Conservation (phyloP, 2,888 invertebrate species). For the Macrosiphum euphorbiae region DNA sequence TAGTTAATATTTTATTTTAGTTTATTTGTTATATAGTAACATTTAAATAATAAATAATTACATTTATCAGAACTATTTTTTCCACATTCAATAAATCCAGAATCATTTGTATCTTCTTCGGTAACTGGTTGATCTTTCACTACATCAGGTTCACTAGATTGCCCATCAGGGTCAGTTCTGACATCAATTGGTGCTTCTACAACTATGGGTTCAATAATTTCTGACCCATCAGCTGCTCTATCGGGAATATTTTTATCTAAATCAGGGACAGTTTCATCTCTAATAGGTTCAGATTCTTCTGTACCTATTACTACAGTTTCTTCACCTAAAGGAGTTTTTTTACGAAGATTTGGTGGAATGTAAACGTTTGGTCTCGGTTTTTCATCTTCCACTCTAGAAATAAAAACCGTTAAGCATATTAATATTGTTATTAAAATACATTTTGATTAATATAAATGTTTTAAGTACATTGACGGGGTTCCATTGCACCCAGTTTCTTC, state of each 20-base stretch:
- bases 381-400: constrained; percentile 25
- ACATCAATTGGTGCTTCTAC: constrained; percentile 52
- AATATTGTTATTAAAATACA: background rate
- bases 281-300: background rate
- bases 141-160: constrained; percentile 53
- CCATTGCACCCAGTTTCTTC: constrained; percentile 54
- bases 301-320: background rate
- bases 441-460: background rate
- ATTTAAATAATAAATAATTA: background rate
- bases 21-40: background rate
- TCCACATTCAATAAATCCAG: constrained; percentile 57
- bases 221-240: constrained; percentile 49
- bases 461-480: constrained; percentile 21
- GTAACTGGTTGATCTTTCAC: constrained; percentile 10
- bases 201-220: constrained; percentile 43
- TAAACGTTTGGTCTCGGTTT: constrained; percentile 53
- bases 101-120: constrained; percentile 42
- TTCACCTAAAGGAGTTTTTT: constrained; percentile 6
- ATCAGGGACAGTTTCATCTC: background rate
- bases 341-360: constrained; percentile 59
- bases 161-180: constrained; percentile 58
- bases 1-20: background rate
- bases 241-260: constrained; percentile 28
- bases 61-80: constrained; percentile 44
- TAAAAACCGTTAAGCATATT: background rate